Evolutionary conservation across 2,113 vertebrate genomes (phyloP).

Genomic region (Melospiza georgiana): DNA sequence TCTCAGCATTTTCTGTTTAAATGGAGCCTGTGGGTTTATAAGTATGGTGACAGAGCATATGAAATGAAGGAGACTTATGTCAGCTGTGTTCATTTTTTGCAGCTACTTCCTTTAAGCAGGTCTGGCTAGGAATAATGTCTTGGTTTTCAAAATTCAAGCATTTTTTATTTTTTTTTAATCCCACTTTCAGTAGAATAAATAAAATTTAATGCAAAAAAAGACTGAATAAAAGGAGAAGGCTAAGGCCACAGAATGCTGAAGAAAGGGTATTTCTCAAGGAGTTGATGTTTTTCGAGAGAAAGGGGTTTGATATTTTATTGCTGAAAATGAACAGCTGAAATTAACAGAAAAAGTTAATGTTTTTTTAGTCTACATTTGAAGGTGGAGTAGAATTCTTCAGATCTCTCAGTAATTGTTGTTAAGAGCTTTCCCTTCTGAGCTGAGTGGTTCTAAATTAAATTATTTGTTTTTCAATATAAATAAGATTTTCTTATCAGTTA

Average conservation of each 20-base stretch:
- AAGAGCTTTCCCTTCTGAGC: background rate
- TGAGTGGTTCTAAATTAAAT: slow-evolving; percentile 40
- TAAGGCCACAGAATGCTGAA: background rate
- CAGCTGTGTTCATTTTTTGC: background rate
- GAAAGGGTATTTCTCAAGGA: background rate
- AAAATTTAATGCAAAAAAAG: background rate
- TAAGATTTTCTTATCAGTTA: slow-evolving; percentile 37
- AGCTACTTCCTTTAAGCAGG: background rate
- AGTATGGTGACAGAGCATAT: background rate
- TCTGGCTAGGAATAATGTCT: background rate
- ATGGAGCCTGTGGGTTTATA: background rate
- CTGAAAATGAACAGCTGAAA: background rate
- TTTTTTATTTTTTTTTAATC: background rate
- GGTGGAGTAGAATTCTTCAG: background rate
- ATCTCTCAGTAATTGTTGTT: background rate
- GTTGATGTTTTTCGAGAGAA: background rate
- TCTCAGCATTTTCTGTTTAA: slow-evolving; percentile 25
- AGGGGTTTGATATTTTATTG: background rate
- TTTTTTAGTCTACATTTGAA: background rate
- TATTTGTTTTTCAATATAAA: slow-evolving; percentile 25
- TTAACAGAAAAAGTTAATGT: background rate
- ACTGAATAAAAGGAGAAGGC: background rate
- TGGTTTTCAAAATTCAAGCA: background rate
- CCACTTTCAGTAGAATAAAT: background rate
- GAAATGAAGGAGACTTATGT: background rate